Base-by-base conservation (phyloP, 2,888 invertebrate genomes). In the Luperina testacea region DNA sequence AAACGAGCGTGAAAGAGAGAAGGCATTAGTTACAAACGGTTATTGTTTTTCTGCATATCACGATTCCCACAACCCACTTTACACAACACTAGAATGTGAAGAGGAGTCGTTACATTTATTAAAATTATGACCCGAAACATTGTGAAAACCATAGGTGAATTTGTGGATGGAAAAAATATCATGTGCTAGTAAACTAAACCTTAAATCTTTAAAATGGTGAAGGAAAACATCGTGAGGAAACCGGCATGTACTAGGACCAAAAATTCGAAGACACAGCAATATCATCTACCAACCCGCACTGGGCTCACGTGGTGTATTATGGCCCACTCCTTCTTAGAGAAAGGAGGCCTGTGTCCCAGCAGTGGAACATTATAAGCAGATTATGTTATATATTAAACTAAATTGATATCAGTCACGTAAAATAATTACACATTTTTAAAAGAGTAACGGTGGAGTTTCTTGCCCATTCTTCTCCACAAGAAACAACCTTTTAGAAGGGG, bases 1-100 rank as follows among this genome's bases (percentile, higher is more conserved):
- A 84, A 83, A 83, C 42, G 38, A 38, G 65, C 64, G 51, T 73
- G 42, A 75, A 79, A 67, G 74, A 80, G 76, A 84, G 72, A 80
- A 76, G 13, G 48, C 42, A 77, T 69, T 48, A 15, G 51, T 70
- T 71, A 76, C 71, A 84, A 76, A 74, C 13, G 61, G 63, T 84
- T 76, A 85, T 85, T 87, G 87, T 85, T 75, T 84, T 72, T 77
- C 85, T 87, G 74, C 65, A 87, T 63, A 75, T 59, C 76, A 68
- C 13, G 64, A 53, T 85, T 85, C 84, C 45, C 84, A 87, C 87
- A 85, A 42, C 87, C 87, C 69, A 85, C 85, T 85, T 85, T 84
- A 84, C 80, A 73, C 75, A 78, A 74, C 53, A 53, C 59, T 57
- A 67, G 75, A 80, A 73, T 84, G 70, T 82, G 5, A 45, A 73